Evolutionary conservation across 1,140 invertebrate species (phyloP), one percentile per base, ranked within the genome.

Genomic region (Dendrolimus punctatus): DNA sequence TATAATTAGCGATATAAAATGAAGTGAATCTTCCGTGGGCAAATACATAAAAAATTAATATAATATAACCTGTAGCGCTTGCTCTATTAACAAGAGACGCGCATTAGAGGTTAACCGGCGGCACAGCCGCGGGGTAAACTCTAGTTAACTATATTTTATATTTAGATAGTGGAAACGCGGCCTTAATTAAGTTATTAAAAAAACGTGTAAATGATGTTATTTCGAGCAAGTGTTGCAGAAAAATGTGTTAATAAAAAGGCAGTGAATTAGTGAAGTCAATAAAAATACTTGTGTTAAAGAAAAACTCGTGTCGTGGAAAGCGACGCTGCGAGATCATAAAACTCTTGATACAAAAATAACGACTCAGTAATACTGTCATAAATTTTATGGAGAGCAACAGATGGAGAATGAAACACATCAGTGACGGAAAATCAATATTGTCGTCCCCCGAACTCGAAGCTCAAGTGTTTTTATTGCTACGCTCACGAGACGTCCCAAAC

Each of bases 361-460:
- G 80, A 75, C 71, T 71, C 66, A 64, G 77, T 83, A 83, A 83
- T 76, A 72, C 59, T 67, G 66, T 78, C 80, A 76, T 83, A 80
- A 85, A 79, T 76, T 83, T 82, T 76, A 83, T 79, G 73, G 66
- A 76, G 66, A 79, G 81, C 78, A 85, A 85, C 81, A 85, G 81
- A 85, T 85, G 81, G 80, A 73, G 74, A 71, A 74, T 75, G 76
- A 76, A 76, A 80, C 76, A 78, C 71, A 76, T 75, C 68, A 66
- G 62, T 62, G 66, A 62, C 48, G 66, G 58, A 74, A 80, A 82
- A 85, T 82, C 79, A 75, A 85, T 85, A 83, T 80, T 71, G 73
- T 70, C 71, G 70, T 76, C 73, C 80, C 68, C 64, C 64, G 66
- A 73, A 80, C 70, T 70, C 60, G 61, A 68, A 23, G 23, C 60